Evolutionary conservation across 1,140 invertebrate species (phyloP).

Genomic region (Musca vetustissima): DNA sequence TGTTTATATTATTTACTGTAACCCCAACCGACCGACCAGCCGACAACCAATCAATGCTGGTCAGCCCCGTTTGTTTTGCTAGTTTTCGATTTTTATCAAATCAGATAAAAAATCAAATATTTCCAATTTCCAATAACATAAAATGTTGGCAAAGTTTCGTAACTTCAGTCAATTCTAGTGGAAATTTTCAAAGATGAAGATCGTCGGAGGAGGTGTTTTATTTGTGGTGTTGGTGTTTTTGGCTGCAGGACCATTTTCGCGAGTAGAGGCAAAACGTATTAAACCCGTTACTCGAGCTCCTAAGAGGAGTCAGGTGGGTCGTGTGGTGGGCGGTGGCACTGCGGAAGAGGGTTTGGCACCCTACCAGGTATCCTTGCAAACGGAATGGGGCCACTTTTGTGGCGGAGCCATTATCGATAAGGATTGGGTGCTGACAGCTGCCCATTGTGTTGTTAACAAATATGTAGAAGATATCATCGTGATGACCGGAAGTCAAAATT

Average conservation of each 20-base stretch:
- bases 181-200: too few species aligned
- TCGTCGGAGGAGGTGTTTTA: too few species aligned
- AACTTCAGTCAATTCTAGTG: too few species aligned
- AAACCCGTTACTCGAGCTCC: neutral
- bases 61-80: neutral
- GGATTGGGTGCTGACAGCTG: constrained; percentile 52
- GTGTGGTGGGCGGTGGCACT: constrained; percentile 53
- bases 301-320: neutral
- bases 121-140: too few species aligned
- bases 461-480: constrained; percentile 27
- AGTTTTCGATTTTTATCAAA: too few species aligned
- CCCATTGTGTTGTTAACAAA: constrained; percentile 46
- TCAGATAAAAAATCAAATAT: too few species aligned
- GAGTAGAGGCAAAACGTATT: constrained; percentile 30
- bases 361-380: constrained; percentile 53
- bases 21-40: neutral
- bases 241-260: too few species aligned
- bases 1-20: neutral
- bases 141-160: too few species aligned
- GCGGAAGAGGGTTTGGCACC: constrained; percentile 51
- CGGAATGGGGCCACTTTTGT: constrained; percentile 42
- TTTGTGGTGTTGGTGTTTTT: too few species aligned
- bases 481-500: constrained; percentile 36
- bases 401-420: constrained; percentile 53
- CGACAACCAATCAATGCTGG: neutral